Conservation (phyloP, 2,113 vertebrate genomes). For the Labeo catla region DNA sequence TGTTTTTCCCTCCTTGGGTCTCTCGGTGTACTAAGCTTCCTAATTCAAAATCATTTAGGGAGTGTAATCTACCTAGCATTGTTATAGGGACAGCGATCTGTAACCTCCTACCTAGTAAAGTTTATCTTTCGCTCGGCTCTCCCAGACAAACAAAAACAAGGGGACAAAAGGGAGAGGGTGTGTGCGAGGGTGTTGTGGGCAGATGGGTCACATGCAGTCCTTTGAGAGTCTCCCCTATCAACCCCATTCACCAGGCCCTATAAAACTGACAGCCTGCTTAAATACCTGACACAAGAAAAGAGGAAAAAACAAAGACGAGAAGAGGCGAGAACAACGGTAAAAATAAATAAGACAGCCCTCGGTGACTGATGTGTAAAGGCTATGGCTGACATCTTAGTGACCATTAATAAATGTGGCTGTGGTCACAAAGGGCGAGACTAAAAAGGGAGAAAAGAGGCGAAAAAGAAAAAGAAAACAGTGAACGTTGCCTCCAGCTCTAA, state of each 20-base stretch:
- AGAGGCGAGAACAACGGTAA: slow-evolving; percentile 73
- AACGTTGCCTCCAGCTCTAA: slow-evolving; percentile 63
- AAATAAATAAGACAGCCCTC: slow-evolving; percentile 83
- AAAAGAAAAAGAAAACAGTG: slow-evolving; percentile 71
- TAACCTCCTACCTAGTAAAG: slow-evolving; percentile 79
- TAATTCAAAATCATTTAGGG: slow-evolving; percentile 40
- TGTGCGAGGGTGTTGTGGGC: slow-evolving; percentile 78
- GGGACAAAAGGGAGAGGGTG: slow-evolving; percentile 76
- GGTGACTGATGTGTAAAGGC: slow-evolving; percentile 83
- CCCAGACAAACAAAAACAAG: slow-evolving; percentile 82
- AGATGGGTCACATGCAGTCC: slow-evolving; percentile 84
- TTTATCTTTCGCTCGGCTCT: slow-evolving; percentile 73
- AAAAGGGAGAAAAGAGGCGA: slow-evolving; percentile 52
- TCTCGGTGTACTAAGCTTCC: slow-evolving; percentile 14
- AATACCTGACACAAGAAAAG: slow-evolving; percentile 82
- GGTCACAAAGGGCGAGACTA: slow-evolving; percentile 75
- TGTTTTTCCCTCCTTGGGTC: background rate
- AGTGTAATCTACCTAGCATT: slow-evolving; percentile 53
- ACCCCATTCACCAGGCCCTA: slow-evolving; percentile 74
- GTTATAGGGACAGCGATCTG: slow-evolving; percentile 68
- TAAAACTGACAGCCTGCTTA: slow-evolving; percentile 83
- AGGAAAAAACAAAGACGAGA: slow-evolving; percentile 76
- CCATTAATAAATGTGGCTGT: slow-evolving; percentile 82
- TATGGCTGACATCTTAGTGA: slow-evolving; percentile 78
- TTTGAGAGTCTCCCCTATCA: slow-evolving; percentile 77